Evolutionary conservation across 2,888 invertebrate genomes (phyloP).

Genomic region (Drosophila paracracens): DNA sequence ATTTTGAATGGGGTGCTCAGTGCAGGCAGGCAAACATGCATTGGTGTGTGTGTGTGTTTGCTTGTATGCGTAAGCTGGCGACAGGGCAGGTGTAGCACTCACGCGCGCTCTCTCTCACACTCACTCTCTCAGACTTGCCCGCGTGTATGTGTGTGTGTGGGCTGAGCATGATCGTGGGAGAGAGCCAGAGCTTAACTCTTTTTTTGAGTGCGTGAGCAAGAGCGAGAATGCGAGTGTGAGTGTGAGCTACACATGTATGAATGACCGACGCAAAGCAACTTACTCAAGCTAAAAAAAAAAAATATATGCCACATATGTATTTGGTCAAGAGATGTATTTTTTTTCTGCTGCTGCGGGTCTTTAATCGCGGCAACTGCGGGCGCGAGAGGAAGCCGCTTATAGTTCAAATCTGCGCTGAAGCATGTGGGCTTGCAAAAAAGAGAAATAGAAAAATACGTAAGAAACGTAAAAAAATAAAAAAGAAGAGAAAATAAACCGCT

Average conservation of each 20-base stretch:
- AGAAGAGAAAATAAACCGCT: slow-evolving; percentile 62
- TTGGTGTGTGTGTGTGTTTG: slow-evolving; percentile 3
- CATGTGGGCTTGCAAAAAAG: slow-evolving; percentile 57
- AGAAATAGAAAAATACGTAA: slow-evolving; percentile 10
- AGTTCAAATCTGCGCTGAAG: slow-evolving; percentile 28
- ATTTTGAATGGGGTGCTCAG: slow-evolving; percentile 53
- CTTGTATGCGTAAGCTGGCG: slow-evolving; percentile 27
- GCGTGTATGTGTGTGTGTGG: slow-evolving; percentile 21
- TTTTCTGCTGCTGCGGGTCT: slow-evolving; percentile 51
- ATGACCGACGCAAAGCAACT: slow-evolving; percentile 38
- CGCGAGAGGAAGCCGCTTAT: slow-evolving; percentile 61
- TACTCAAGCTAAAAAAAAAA: slow-evolving; percentile 25
- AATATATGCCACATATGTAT: slow-evolving; percentile 69
- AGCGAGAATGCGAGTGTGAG: slow-evolving; percentile 31
- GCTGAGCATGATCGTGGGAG: slow-evolving; percentile 44
- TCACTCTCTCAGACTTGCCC: slow-evolving; percentile 5
- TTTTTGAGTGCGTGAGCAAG: slow-evolving; percentile 41
- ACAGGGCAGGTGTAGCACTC: slow-evolving; percentile 46
- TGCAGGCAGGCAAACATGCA: slow-evolving; percentile 10
- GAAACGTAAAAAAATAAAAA: slow-evolving; percentile 15
- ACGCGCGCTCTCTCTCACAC: slow-evolving; percentile 10
- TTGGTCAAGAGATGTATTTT: slow-evolving; percentile 64
- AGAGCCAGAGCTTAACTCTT: slow-evolving; percentile 30
- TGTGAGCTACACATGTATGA: slow-evolving; percentile 32
- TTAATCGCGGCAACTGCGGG: slow-evolving; percentile 58